Evolutionary conservation across 2,888 invertebrate species (phyloP).

Genomic region (Nephrotoma appendiculata): DNA sequence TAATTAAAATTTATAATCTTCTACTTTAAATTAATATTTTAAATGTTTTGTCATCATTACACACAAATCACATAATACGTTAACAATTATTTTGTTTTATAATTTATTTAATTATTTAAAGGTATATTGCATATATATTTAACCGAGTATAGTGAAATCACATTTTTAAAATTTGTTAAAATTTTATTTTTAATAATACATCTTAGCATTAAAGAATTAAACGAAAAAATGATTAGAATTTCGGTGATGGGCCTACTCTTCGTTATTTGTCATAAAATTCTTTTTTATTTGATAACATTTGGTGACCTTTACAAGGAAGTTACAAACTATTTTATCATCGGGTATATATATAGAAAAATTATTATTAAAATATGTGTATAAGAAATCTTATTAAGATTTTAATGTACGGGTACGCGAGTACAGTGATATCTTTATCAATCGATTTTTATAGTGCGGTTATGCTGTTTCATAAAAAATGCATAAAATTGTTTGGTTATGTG

Average conservation of each 20-base stretch:
- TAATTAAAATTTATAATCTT: not conserved
- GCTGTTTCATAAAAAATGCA: not conserved
- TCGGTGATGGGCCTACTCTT: not conserved
- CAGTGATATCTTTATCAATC: not conserved
- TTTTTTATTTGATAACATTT: slow-evolving; percentile 15
- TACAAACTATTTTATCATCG: slow-evolving; percentile 9
- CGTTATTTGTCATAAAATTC: not conserved
- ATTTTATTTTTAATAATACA: not conserved
- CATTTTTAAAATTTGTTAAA: not conserved
- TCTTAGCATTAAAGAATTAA: not conserved
- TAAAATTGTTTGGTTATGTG: not conserved
- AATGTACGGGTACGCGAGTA: not conserved
- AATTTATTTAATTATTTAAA: not conserved
- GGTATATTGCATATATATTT: not conserved
- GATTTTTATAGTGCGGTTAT: not conserved
- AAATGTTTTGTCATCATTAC: not conserved
- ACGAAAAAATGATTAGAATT: not conserved
- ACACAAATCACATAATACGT: not conserved
- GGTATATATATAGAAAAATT: not conserved
- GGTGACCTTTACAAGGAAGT: slow-evolving; percentile 18
- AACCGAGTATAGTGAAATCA: not conserved
- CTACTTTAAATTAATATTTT: not conserved
- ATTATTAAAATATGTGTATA: not conserved
- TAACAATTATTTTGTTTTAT: not conserved
- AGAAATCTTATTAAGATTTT: not conserved